These are phyloP conservation scores for Taenioides sp. DNA, from an alignment of 2,797 vertebrate genomes.

Conservation along the genomic window DNA sequence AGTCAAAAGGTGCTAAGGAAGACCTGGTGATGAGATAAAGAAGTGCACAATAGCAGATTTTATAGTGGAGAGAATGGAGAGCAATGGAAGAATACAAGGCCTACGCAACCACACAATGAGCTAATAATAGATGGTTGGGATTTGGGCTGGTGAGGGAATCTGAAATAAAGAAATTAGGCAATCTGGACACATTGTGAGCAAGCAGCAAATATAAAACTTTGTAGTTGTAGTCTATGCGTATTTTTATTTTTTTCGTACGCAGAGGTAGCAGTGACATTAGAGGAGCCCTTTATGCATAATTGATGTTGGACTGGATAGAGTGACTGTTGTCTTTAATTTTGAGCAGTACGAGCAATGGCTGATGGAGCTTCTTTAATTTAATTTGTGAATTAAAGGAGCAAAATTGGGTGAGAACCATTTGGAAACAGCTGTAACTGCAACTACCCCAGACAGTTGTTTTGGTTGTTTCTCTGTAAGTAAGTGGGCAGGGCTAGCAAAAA, in stretches of 20 bases:
- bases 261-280: conserved; percentile 5
- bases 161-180: neutral
- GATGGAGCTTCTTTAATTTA: neutral
- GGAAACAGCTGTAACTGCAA: too few relatives aligned
- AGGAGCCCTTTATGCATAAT: conserved; percentile 39
- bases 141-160: neutral
- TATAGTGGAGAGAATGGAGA: conserved; percentile 6
- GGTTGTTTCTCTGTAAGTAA: too few relatives aligned
- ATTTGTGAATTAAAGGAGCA: too few relatives aligned
- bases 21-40: conserved; percentile 5
- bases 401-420: too few relatives aligned
- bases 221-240: neutral
- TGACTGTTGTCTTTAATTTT: conserved; percentile 19
- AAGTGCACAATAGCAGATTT: conserved; percentile 32
- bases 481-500: too few relatives aligned
- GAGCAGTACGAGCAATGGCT: conserved; percentile 20
- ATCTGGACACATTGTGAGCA: neutral
- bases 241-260: conserved; percentile 36
- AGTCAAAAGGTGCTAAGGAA: conserved; percentile 24
- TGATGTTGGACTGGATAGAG: conserved; percentile 40
- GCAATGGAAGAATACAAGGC: neutral
- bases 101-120: neutral
- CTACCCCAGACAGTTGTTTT: too few relatives aligned
- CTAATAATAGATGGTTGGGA: neutral
- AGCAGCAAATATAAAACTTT: conserved; percentile 1